Base-by-base conservation (phyloP, 2,797 vertebrate species). In the Astyanax mexicanus region DNA sequence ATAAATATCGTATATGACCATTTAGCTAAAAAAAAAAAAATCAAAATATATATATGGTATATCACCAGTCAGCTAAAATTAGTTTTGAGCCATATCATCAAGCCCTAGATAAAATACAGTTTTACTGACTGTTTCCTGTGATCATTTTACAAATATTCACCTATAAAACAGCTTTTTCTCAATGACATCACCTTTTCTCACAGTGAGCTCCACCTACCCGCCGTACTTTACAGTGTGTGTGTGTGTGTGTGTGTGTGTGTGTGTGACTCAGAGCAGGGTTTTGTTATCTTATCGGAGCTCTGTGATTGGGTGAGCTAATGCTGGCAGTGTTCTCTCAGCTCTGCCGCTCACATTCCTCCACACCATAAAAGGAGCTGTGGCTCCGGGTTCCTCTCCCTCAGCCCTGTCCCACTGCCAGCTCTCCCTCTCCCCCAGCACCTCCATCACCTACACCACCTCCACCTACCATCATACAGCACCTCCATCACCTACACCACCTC, bases 271-370 rank as follows among this genome's bases (percentile, higher is more conserved):
- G 40, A 58, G 27, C 55, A 37, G 47, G 47, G 82, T 81, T 35
- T 80, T 89, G 87, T 88, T 93, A 94, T 95, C 92, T 96, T 95
- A 96, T 96, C 94, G 92, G 52, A 57, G 21, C 86, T 87, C 85
- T 88, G 90, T 87, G 91, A 82, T 84, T 84, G 80, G 87, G 84
- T 87, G 81, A 82, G 81, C 29, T 82, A 84, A 89, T 61, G 78
- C 85, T 91, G 92, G 93, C 88, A 88, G 85, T 62, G 65, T 82
- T 72, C 86, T 84, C 40, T 35, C 17, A 62, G 72, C 73, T 79
- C 77, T 84, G 85, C 79, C 83, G 85, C 83, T 58, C 62, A 80
- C 76, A 84, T 81, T 85, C 69, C 84, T 76, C 74, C 83, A 77
- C 67, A 81, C 87, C 87, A 84, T 88, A 87, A 86, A 88, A 83